Evolutionary conservation across 2,888 invertebrate species (phyloP).

Genomic region (Pediacus dermestoides): DNA sequence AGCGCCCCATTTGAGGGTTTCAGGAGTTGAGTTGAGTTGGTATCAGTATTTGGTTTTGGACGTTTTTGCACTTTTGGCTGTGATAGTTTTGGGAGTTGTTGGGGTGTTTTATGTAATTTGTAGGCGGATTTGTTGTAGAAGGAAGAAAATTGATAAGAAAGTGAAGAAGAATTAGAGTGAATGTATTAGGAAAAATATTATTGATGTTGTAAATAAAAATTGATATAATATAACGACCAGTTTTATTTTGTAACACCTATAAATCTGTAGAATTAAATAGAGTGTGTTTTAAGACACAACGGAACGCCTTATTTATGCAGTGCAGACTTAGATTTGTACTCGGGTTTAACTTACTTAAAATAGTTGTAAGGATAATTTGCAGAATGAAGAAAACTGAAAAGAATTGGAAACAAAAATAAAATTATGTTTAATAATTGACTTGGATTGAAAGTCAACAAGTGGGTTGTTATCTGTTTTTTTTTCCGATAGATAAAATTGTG

Average conservation of each 20-base stretch:
- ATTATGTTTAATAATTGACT: background rate
- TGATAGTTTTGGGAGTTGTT: background rate
- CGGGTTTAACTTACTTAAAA: conserved; percentile 1
- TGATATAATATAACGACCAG: no score
- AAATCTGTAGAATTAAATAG: no score
- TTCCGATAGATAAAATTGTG: no score
- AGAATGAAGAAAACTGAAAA: background rate
- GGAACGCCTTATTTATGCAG: conserved; percentile 29
- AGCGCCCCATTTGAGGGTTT: conserved; percentile 31
- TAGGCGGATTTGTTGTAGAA: no score
- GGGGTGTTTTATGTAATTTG: no score
- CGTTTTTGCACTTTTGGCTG: conserved; percentile 12
- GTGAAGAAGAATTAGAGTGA: conserved; percentile 9
- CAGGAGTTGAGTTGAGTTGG: conserved; percentile 32
- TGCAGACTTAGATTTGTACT: conserved; percentile 26
- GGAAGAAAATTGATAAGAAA: conserved; percentile 1
- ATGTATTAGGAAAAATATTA: background rate
- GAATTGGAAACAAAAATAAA: background rate
- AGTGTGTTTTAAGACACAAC: conserved; percentile 28
- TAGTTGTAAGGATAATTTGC: background rate
- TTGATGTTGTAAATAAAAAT: no score
- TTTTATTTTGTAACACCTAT: no score
- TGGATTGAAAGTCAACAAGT: no score
- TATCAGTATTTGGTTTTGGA: conserved; percentile 33
- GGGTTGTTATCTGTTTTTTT: no score